These are phyloP conservation scores for Halesus radiatus DNA, from an alignment of 1,140 invertebrate species.

Conservation along the genomic window DNA sequence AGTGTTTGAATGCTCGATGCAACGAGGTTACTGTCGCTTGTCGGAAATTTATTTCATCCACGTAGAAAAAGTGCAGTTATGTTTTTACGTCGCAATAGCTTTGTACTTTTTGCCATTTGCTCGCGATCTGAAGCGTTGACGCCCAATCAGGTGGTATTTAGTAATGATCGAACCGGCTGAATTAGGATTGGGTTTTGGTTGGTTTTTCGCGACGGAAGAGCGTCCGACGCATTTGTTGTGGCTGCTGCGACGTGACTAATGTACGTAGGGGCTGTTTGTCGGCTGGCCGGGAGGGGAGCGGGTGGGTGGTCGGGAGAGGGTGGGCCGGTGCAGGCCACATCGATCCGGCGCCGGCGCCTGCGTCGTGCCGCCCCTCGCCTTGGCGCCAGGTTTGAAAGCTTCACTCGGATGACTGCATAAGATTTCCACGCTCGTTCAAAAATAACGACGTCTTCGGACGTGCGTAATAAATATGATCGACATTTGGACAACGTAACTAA, in stretches of 20 bases:
- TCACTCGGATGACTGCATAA: not conserved
- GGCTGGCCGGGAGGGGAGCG: too few relatives aligned
- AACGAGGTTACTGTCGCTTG: conserved; percentile 13
- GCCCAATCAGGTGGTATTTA: not conserved
- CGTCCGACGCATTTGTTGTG: conserved; percentile 43
- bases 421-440: not conserved
- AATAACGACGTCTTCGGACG: not conserved
- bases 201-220: not conserved
- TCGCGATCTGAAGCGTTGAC: not conserved
- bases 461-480: not conserved
- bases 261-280: not conserved
- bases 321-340: conserved; percentile 30
- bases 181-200: not conserved
- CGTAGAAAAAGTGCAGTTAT: conserved; percentile 9
- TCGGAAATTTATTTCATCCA: conserved; percentile 4
- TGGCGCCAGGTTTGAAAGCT: conserved; percentile 29
- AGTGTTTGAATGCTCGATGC: not conserved
- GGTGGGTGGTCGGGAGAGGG: too few relatives aligned
- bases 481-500: not conserved
- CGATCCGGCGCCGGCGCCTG: conserved; percentile 38
- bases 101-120: not conserved
- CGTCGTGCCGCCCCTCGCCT: not conserved
- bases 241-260: conserved; percentile 30
- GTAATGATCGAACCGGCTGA: not conserved
- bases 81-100: conserved; percentile 10